Evolutionary conservation across 2,888 invertebrate species (phyloP), one percentile per base, ranked within the genome.

Genomic region (Himalopsyche kuldschensis): DNA sequence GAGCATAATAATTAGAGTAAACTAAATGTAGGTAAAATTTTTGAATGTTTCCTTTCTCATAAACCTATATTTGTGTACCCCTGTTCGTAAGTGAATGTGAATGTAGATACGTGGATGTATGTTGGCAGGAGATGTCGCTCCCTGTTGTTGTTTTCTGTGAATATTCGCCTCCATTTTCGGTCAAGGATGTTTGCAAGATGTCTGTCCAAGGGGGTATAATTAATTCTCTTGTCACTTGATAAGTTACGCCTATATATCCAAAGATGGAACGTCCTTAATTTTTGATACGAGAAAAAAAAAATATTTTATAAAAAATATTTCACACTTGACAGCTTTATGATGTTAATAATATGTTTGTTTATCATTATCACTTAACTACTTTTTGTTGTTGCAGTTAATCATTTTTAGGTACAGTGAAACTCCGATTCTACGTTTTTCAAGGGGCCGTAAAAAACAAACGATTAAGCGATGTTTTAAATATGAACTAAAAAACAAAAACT

Each of bases 181-280:
- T 78, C 35, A 46, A 78, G 47, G 78, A 48, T 24, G 17, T 47
- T 24, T 35, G 78, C 78, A 35, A 35, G 47, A 78, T 35, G 27
- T 76, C 41, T 35, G 27, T 81, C 41, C n/a, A 46, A 75, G 41
- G 15, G 75, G 31, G 46, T 27, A 75, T 75, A 81, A 81, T 81
- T 81, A 81, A 81, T 75, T 81, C 46, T 24, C 81, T 55, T 35
- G 46, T 46, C 75, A 75, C 30, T 35, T 31, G 75, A 8, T 47
- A 77, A 41, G 78, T 78, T 48, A 48, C 47, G 27, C 75, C 75
- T 32, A 75, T n/a, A 75, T 75, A 24, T 75, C 31, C 32, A 31
- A 17, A 24, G 30, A 30, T 30, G 30, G 30, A 30, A 20, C 31
- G 30, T 3, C 30, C 55, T 55, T 55, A 55, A 55, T 55, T n/a